Conservation (phyloP, 2,888 invertebrate species). For the Fragum sueziense region DNA sequence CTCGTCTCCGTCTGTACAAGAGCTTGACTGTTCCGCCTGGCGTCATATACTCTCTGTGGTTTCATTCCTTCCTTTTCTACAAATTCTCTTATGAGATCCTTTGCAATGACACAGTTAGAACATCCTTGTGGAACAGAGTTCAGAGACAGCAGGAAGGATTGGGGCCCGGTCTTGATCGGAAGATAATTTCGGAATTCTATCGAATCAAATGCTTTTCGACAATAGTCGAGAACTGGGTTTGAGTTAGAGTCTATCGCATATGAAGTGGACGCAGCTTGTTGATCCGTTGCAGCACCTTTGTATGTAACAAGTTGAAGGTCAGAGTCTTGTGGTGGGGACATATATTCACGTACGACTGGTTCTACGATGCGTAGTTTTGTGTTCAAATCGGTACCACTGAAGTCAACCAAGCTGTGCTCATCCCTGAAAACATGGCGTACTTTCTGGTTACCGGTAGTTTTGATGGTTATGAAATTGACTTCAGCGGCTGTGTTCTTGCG, state of each 20-base stretch:
- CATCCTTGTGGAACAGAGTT: not conserved
- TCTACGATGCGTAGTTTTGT: slow-evolving; percentile 25
- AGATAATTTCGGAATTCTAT: slow-evolving; percentile 38
- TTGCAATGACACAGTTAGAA: slow-evolving; percentile 7
- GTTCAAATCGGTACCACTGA: slow-evolving; percentile 8
- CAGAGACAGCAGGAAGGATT: slow-evolving; percentile 35
- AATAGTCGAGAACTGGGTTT: not conserved
- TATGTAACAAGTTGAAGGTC: not conserved
- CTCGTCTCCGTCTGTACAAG: not conserved
- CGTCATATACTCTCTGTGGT: not conserved
- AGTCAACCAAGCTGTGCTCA: not conserved
- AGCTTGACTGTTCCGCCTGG: not conserved
- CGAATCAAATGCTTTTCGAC: not conserved
- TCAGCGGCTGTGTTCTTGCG: not conserved
- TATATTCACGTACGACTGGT: slow-evolving; percentile 45
- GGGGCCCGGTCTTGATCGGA: slow-evolving; percentile 39
- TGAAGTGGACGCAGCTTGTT: not conserved
- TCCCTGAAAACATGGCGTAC: not conserved
- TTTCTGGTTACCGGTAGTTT: slow-evolving; percentile 1
- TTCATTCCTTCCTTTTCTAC: not conserved
- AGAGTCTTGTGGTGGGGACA: not conserved
- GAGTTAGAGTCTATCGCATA: not conserved
- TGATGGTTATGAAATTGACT: not conserved
- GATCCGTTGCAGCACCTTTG: not conserved
- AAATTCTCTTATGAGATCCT: slow-evolving; percentile 11